These are phyloP conservation scores for Danio choprae DNA, from an alignment of 2,797 vertebrate genomes.

Conservation along the genomic window DNA sequence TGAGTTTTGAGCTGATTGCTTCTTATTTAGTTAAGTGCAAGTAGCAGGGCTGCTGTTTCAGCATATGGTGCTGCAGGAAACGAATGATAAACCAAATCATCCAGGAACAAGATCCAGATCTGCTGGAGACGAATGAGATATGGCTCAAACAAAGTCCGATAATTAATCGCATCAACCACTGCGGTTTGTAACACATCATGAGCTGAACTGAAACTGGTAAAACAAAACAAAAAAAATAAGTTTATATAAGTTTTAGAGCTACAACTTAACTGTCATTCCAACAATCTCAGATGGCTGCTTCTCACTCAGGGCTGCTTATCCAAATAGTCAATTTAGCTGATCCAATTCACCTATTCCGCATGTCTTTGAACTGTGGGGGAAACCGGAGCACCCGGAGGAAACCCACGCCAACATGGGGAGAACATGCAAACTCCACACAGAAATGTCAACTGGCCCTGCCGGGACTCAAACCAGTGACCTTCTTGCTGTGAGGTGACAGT, in stretches of 20 bases:
- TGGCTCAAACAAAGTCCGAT: conserved; percentile 32
- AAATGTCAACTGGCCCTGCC: too few species aligned
- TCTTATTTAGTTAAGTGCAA: conserved; percentile 20
- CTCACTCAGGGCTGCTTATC: too few species aligned
- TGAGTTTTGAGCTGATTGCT: not conserved
- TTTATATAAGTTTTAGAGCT: not conserved
- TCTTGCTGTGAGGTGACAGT: too few species aligned
- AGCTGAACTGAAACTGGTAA: not conserved
- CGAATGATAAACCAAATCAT: conserved; percentile 16
- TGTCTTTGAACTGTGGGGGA: too few species aligned
- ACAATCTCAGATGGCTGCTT: not conserved
- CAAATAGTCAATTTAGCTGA: too few species aligned
- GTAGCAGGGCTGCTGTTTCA: conserved; percentile 21
- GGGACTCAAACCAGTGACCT: too few species aligned
- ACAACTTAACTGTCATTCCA: not conserved
- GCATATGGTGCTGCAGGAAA: conserved; percentile 30
- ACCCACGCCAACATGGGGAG: too few species aligned
- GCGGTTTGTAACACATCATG: conserved; percentile 23
- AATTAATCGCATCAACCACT: conserved; percentile 47
- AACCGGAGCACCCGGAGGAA: too few species aligned
- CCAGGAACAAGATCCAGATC: conserved; percentile 33
- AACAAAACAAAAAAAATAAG: conserved; percentile 15
- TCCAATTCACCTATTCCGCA: too few species aligned
- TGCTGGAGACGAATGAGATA: conserved; percentile 37
- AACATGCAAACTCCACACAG: too few species aligned